phyloP scores from a whole-genome alignment of 2,888 invertebrate species.

The Antheraea yamamai region DNA sequence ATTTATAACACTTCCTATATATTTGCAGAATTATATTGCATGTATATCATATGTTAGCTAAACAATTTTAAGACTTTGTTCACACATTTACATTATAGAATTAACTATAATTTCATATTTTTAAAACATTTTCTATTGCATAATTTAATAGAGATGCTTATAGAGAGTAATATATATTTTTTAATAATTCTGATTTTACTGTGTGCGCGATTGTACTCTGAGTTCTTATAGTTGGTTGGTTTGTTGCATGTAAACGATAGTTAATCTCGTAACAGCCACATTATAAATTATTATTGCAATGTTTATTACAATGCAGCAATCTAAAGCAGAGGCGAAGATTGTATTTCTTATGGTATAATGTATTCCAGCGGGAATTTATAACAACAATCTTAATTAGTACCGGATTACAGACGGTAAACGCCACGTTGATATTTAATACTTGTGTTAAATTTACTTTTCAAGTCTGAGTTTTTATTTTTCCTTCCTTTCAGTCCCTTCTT shows the following conservation, averaged over 20 bases:
- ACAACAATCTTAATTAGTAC: slow-evolving; percentile 23
- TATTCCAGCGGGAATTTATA: slow-evolving; percentile 19
- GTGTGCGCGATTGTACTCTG: not conserved
- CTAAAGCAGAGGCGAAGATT: slow-evolving; percentile 30
- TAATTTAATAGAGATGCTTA: too few species aligned
- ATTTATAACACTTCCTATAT: too few species aligned
- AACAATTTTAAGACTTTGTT: too few species aligned
- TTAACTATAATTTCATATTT: too few species aligned
- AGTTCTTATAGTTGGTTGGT: not conserved
- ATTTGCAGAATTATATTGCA: too few species aligned
- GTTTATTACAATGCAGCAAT: slow-evolving; percentile 25
- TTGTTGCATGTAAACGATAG: not conserved
- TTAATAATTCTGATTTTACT: too few species aligned
- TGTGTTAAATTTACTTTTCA: slow-evolving; percentile 11
- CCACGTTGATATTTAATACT: slow-evolving; percentile 7
- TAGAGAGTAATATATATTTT: too few species aligned
- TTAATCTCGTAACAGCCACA: slow-evolving; percentile 1
- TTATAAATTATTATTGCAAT: slow-evolving; percentile 18
- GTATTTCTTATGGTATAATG: slow-evolving; percentile 23
- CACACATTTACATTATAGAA: too few species aligned
- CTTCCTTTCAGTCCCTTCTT: not conserved
- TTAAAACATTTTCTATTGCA: too few species aligned
- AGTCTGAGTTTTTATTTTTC: not conserved
- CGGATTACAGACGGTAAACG: slow-evolving; percentile 4
- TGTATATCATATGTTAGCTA: too few species aligned